Evolutionary conservation across 2,113 vertebrate genomes (phyloP), one percentile per base, ranked within the genome.

Genomic region (Asarcornis scutulata): DNA sequence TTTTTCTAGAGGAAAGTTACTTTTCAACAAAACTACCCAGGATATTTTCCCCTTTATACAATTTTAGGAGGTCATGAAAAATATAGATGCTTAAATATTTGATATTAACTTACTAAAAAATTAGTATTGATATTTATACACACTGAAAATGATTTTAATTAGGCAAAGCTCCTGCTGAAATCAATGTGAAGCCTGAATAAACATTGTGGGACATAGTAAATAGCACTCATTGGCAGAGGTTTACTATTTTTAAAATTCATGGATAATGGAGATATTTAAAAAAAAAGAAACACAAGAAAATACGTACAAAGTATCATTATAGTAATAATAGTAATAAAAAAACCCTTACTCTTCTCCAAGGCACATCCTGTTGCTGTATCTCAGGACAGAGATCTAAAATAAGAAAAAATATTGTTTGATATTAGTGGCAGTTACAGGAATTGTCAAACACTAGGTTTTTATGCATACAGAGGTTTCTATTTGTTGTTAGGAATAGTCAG

Each of bases 321-420:
- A 46, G 46, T 46, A 20, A 20, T 46, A 20, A 46, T 21, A 46
- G 18, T 20, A 46, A 91, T 20, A 16, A 11, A 20, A 20, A 76
- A 81, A 71, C 40, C 85, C 98, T 98, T 98, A 99, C 99, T 98
- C 98, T 98, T 98, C 97, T 97, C 96, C 98, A 97, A 98, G 98
- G 98, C 97, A 98, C 98, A 99, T 99, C 97, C 97, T 99, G 98
- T 97, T 98, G 97, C 98, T 98, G 93, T 97, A 97, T 99, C 99
- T 99, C 99, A 99, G 99, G 98, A 98, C 88, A 99, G 98, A 98
- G 98, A 98, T 98, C 99, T 99, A 96, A 96, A 97, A 95, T 77
- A 89, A 72, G 59, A 27, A 29, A 82, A 75, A 87, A 21, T 48
- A 76, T 2, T 3, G 16, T 74, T 56, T 83, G 5, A n/a, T 46